Evolutionary conservation across 2,888 invertebrate genomes (phyloP), one percentile per base, ranked within the genome.

Genomic region (Tetropium fuscum): DNA sequence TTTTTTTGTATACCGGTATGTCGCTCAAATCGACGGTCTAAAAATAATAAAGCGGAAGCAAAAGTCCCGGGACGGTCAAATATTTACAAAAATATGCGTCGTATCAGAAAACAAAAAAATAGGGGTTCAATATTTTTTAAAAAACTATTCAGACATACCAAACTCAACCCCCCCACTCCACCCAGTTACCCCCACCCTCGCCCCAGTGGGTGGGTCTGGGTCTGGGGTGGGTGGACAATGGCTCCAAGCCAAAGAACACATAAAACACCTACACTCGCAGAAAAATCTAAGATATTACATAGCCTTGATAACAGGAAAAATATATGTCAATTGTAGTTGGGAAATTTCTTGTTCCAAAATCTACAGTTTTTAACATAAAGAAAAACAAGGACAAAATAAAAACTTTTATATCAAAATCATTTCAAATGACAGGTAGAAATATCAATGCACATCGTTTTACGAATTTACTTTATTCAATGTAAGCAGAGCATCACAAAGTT

Each of bases 401-500:
- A 40, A n/a, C 4, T 20, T 49, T 36, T 41, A 15, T 53, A 13
- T 38, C 36, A 11, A 41, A 40, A 7, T 27, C 27, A 41, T 27
- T 41, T 41, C 25, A 41, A 6, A 45, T 11, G 13, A 22, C 49
- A 36, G 43, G 54, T 54, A 32, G 20, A 36, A 34, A 19, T 44
- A 18, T 18, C 32, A 34, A 20, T 16, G 7, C 43, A 43, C 30
- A 36, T 16, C 16, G 36, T 45, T 45, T 30, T 45, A 30, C 30
- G 10, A 7, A 19, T 19, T 13, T 36, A 4, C 8, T 45, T 1
- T 45, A 25, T 16, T 8, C 63, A 16, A 44, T 43, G 25, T 48
- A 57, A 34, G 53, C 49, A 54, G 63, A 65, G 22, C 16, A 63
- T 48, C 60, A 54, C 13, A 44, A 63, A 57, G 11, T 66, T 44